Base-by-base conservation (phyloP, 2,113 vertebrate genomes). In the Rynchops niger region DNA sequence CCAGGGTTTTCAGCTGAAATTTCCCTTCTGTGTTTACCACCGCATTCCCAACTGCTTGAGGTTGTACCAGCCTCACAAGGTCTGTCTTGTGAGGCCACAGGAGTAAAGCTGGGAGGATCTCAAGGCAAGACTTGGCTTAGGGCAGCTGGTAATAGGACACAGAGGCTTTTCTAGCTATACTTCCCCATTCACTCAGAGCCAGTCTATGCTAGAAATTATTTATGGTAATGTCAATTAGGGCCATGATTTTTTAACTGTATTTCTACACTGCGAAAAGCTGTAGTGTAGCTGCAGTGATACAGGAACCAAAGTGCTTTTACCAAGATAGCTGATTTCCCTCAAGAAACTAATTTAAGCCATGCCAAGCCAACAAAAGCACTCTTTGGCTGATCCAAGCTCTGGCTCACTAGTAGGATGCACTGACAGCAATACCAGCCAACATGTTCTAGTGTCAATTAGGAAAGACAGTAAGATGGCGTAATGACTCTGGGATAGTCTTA, bases 181-280 rank as follows among this genome's bases (percentile, higher is more conserved):
- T 94, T 91, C 53, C 90, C 79, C 88, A 93, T 95, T 96, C 81
- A 81, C 85, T 97, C 88, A 42, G 94, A 96, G 93, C 89, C 95
- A 95, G 78, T 70, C 91, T 94, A 58, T 70, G 87, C 87, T 94
- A 96, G 95, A 80, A 96, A 95, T 96, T 97, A 97, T 95, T 97
- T 95, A 96, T 97, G 94, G 96, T 88, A 86, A 96, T 97, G 94
- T 95, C 95, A 94, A 95, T 97, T 97, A 97, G 91, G 93, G 91
- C 91, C 89, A 94, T 96, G 97, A 97, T 96, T 96, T 96, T 95
- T 96, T 93, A 97, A 97, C 97, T 88, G 88, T 94, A 95, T 93
- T 97, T 97, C 96, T 97, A 77, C 85, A 77, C 71, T 65, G 90
- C 0, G 0, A 93, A 95, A 96, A 87, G 93, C 91, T 82, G 82